Evolutionary conservation across 2,888 invertebrate species (phyloP).

Genomic region (Perizoma affinitatum): DNA sequence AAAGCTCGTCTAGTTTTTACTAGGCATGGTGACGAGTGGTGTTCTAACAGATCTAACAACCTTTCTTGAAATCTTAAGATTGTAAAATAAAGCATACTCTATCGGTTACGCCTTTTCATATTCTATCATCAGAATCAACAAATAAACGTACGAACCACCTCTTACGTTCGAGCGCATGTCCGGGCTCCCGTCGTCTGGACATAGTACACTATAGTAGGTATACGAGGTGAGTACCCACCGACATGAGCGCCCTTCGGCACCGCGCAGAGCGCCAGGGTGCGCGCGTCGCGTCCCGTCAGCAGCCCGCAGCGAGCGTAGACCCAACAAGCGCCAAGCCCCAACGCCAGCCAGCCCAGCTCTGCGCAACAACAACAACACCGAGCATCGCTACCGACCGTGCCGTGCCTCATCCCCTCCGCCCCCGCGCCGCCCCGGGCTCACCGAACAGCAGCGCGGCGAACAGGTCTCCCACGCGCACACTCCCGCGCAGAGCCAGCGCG

Average conservation of each 20-base stretch:
- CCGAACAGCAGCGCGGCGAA: slow-evolving; percentile 43
- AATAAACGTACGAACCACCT: neutral
- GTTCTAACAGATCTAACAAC: too few species aligned
- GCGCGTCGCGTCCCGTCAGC: slow-evolving; percentile 48
- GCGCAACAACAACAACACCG: slow-evolving; percentile 7
- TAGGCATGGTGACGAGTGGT: too few species aligned
- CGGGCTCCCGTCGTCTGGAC: too few species aligned
- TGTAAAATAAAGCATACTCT: too few species aligned
- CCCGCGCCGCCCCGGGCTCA: slow-evolving; percentile 28
- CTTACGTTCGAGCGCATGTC: too few species aligned
- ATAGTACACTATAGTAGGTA: neutral
- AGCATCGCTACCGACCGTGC: too few species aligned
- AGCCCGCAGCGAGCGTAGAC: slow-evolving; percentile 54
- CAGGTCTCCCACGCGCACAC: slow-evolving; percentile 46
- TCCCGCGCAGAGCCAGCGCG: slow-evolving; percentile 56
- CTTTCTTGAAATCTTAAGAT: too few species aligned
- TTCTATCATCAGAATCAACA: too few species aligned
- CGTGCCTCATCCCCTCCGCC: neutral
- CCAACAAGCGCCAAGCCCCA: slow-evolving; percentile 49
- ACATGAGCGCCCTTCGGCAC: slow-evolving; percentile 20
- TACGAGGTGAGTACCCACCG: slow-evolving; percentile 11
- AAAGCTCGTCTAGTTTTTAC: too few species aligned
- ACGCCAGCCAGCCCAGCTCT: slow-evolving; percentile 49
- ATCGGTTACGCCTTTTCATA: too few species aligned
- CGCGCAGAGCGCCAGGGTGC: slow-evolving; percentile 48